Conservation (phyloP, 1,140 invertebrate species). For the Zaprionus ornatus region DNA sequence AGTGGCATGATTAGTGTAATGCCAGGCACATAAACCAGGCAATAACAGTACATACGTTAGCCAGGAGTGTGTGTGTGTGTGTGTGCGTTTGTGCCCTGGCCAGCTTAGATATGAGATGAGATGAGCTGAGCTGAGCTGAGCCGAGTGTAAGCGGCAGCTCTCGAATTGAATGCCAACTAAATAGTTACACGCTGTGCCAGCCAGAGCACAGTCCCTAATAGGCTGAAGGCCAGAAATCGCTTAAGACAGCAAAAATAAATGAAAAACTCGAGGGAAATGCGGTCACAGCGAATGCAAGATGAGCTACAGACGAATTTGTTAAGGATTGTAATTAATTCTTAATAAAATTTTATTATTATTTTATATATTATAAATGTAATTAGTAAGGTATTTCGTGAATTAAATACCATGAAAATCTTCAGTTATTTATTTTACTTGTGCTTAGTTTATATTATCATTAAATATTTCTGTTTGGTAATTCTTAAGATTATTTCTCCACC, state of each 20-base stretch:
- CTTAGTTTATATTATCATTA: too few species aligned
- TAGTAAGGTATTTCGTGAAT: too few species aligned
- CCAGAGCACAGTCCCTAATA: conserved; percentile 25
- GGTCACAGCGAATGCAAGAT: background rate
- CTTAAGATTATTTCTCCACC: too few species aligned
- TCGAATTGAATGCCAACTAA: conserved; percentile 53
- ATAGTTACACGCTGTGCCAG: conserved; percentile 34
- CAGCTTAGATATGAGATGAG: conserved; percentile 22
- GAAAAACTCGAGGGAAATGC: background rate
- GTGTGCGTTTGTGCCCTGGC: conserved; percentile 35
- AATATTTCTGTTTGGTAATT: too few species aligned
- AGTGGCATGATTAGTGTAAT: conserved; percentile 75
- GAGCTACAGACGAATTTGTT: background rate
- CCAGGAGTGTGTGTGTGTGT: background rate
- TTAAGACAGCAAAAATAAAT: conserved; percentile 58
- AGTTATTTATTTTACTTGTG: too few species aligned
- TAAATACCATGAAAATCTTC: too few species aligned
- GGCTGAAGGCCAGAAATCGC: conserved; percentile 50
- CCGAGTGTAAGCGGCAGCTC: conserved; percentile 38
- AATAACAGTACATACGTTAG: conserved; percentile 32
- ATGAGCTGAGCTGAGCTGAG: conserved; percentile 22
- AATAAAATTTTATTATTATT: too few species aligned
- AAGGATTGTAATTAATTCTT: background rate
- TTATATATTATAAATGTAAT: background rate
- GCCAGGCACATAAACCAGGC: conserved; percentile 54